Evolutionary conservation across 2,113 vertebrate genomes (phyloP).

Genomic region (Aegithalos caudatus): DNA sequence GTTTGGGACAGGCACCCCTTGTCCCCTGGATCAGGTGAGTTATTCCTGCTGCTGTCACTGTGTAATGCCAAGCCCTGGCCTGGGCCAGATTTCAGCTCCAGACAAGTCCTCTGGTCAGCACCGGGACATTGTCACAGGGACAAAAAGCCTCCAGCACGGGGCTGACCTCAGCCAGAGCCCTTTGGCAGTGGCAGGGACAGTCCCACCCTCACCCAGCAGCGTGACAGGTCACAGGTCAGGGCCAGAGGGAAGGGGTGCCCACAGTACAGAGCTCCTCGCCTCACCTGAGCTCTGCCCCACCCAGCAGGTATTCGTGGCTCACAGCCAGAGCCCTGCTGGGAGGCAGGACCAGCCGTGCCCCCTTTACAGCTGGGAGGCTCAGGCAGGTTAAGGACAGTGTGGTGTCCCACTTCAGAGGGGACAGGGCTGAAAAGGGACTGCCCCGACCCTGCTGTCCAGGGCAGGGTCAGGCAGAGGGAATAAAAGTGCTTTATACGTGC

Average conservation of each 20-base stretch:
- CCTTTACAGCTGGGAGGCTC: neutral
- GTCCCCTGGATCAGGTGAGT: neutral
- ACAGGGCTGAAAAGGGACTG: neutral
- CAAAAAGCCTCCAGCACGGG: neutral
- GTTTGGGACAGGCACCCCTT: too few relatives aligned
- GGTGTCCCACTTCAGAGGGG: neutral
- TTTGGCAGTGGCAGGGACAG: fast-evolving
- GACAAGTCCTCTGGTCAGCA: neutral
- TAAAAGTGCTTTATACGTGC: neutral
- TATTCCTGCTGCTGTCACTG: neutral
- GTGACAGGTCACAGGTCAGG: neutral
- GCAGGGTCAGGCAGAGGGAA: neutral
- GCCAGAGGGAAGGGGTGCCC: neutral
- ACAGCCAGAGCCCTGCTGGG: neutral
- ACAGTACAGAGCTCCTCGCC: neutral
- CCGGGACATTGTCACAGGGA: neutral
- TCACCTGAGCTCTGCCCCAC: neutral
- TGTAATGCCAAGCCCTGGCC: neutral
- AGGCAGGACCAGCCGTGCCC: neutral
- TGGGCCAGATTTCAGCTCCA: neutral
- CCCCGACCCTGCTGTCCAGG: fast-evolving
- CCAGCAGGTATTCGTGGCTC: neutral
- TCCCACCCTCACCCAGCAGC: neutral
- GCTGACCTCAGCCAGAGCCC: neutral
- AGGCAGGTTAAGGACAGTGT: fast-evolving